Percentiles rank a stretch among this genome's conserved stretches.
phyloP scores from a whole-genome alignment of 2,797 vertebrate species.

The Thaleichthys pacificus region DNA sequence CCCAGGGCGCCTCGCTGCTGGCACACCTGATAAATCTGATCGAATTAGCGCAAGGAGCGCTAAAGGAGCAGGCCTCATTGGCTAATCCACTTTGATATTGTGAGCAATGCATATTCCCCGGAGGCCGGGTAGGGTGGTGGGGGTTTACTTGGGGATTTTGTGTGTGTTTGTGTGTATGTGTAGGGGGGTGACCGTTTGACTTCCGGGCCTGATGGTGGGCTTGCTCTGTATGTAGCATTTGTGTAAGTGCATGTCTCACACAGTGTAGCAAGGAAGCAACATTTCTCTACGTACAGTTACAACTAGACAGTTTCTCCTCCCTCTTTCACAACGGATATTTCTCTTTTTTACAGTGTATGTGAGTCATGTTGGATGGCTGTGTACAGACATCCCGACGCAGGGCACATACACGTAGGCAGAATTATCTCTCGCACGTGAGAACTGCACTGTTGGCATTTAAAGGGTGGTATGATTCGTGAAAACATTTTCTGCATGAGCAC shows the following conservation, averaged over 20 bases:
- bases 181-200: too few relatives aligned
- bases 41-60: conserved; percentile 63
- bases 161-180: not conserved
- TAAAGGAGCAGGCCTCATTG: conserved; percentile 16
- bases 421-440: conserved; percentile 32
- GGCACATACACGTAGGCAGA: conserved; percentile 5
- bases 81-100: conserved; percentile 35
- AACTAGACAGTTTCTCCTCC: conserved; percentile 18
- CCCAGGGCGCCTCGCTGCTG: conserved; percentile 50
- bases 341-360: conserved; percentile 33
- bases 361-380: conserved; percentile 24
- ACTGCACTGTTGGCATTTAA: conserved; percentile 50
- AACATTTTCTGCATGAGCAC: conserved; percentile 57
- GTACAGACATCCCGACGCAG: conserved; percentile 32
- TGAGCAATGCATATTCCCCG: conserved; percentile 21
- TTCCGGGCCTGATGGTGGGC: too few relatives aligned
- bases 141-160: not conserved
- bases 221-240: conserved; percentile 6
- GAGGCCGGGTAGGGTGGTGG: not conserved
- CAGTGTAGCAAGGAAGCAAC: too few relatives aligned
- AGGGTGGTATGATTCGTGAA: conserved; percentile 44
- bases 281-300: not conserved
- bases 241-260: not conserved
- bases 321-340: conserved; percentile 39
- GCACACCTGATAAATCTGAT: conserved; percentile 74